Evolutionary conservation across 2,113 vertebrate genomes (phyloP).

Genomic region (Ailurus styani): DNA sequence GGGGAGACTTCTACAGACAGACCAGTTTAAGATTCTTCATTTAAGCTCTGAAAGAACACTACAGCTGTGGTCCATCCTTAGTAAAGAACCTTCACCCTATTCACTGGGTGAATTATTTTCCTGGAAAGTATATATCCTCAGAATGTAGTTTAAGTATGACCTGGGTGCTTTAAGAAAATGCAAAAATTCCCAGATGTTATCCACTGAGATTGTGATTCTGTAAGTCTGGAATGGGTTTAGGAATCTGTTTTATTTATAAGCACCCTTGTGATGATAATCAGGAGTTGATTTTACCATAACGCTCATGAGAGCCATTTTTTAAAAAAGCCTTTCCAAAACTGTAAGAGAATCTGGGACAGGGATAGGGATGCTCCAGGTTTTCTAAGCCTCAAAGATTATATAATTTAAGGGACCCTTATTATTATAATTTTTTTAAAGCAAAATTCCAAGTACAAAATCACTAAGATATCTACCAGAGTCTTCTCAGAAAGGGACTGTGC

Average conservation of each 20-base stretch:
- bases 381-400: not conserved
- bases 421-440: not conserved
- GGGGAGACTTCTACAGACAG: not conserved
- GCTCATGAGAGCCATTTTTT: not conserved
- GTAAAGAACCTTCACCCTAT: not conserved
- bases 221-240: not conserved
- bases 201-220: not conserved
- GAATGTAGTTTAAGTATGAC: not conserved
- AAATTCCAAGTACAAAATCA: not conserved
- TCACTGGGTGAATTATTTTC: not conserved
- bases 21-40: not conserved
- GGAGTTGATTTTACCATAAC: not conserved
- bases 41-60: not conserved
- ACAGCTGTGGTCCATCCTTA: not conserved
- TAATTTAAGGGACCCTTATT: not conserved
- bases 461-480: not conserved
- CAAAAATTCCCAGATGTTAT: not conserved
- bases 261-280: not conserved
- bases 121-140: not conserved
- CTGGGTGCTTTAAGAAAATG: not conserved
- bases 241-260: not conserved
- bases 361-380: not conserved
- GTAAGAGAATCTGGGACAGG: no score
- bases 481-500: not conserved
- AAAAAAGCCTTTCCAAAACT: not conserved